Evolutionary conservation across 2,888 invertebrate species (phyloP).

Genomic region (Rhingia rostrata): DNA sequence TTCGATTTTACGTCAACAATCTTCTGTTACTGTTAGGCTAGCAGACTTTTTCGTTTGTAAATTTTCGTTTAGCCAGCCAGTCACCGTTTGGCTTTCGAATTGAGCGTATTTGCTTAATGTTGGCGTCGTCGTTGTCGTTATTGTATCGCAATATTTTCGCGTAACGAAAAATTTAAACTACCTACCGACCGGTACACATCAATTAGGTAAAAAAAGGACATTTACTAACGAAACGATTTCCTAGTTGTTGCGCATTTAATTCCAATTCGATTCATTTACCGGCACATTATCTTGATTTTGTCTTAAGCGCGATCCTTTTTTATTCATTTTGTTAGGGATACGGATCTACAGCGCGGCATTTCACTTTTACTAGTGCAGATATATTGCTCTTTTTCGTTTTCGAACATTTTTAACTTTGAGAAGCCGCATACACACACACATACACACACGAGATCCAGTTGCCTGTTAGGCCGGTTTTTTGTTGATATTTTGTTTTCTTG

Average conservation of each 20-base stretch:
- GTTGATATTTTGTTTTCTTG: conserved; percentile 40
- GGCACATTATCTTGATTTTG: not conserved
- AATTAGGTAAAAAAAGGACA: conserved; percentile 45
- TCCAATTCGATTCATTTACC: conserved; percentile 10
- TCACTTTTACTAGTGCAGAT: conserved; percentile 30
- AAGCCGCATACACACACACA: conserved; percentile 27
- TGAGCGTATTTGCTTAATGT: conserved; percentile 35
- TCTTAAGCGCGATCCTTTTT: conserved; percentile 18
- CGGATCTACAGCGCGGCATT: not conserved
- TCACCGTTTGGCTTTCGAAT: conserved; percentile 75
- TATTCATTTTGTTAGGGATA: conserved; percentile 4
- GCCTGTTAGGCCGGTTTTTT: conserved; percentile 68
- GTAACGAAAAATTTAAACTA: conserved; percentile 28
- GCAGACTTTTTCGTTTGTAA: conserved; percentile 66
- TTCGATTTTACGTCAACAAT: conserved; percentile 70
- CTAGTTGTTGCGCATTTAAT: conserved; percentile 13
- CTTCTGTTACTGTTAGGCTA: conserved; percentile 44
- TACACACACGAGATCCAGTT: conserved; percentile 18
- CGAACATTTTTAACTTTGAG: conserved; percentile 34
- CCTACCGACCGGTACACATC: conserved; percentile 26
- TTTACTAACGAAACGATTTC: not conserved
- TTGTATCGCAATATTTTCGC: conserved; percentile 25
- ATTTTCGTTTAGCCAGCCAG: conserved; percentile 69
- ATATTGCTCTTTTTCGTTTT: conserved; percentile 38
- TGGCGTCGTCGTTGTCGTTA: not conserved